Conservation (phyloP, 2,113 vertebrate genomes). For the Seriola quinqueradiata region DNA sequence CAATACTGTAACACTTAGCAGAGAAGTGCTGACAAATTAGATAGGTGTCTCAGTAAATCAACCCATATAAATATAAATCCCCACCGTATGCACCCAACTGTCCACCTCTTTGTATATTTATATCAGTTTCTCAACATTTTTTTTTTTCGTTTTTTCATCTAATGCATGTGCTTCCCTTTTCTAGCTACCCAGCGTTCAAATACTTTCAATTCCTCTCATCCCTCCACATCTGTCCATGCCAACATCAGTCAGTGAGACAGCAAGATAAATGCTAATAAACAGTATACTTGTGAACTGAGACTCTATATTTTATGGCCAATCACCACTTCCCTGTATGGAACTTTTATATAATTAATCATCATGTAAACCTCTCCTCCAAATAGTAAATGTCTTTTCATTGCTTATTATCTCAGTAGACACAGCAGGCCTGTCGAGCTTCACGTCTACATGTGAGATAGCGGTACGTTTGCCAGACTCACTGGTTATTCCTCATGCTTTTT, state of each 20-base stretch:
- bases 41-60: conserved; percentile 11
- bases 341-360: not conserved
- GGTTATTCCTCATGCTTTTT: not conserved
- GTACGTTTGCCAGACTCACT: not conserved
- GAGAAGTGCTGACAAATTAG: conserved; percentile 32
- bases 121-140: not conserved
- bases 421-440: not conserved
- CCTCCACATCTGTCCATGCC: not conserved
- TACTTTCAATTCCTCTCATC: not conserved
- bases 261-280: conserved; percentile 5
- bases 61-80: not conserved
- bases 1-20: conserved; percentile 27
- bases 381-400: not conserved
- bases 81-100: not conserved
- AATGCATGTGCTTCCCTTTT: not conserved
- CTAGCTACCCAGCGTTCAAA: not conserved
- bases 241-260: conserved; percentile 4
- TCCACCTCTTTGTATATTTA: not conserved
- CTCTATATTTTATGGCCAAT: not conserved
- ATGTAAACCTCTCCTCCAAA: not conserved
- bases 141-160: conserved; percentile 9
- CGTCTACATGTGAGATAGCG: not conserved
- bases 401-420: not conserved
- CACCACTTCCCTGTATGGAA: not conserved
- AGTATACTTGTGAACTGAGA: conserved; percentile 8